A percentile compares a stretch with the other conserved stretches of the same genome.
Conservation (phyloP, 2,888 invertebrate genomes). For the Cosmorhoe ocellata region DNA sequence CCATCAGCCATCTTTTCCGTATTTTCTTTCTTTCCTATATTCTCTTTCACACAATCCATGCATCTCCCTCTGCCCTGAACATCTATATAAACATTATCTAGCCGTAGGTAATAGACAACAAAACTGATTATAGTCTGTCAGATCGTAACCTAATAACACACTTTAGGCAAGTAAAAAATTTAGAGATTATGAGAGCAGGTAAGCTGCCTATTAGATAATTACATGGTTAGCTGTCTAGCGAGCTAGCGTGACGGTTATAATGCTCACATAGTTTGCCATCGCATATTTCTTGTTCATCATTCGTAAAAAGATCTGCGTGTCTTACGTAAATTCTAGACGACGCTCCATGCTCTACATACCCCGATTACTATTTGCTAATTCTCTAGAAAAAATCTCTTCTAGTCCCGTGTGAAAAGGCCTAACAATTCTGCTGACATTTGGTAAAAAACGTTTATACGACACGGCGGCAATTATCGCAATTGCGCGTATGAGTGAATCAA, state of each 20-base stretch:
- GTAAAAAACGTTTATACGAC: constrained; percentile 19
- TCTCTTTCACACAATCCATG: no score
- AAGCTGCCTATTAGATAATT: constrained; percentile 31
- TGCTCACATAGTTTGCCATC: constrained; percentile 30
- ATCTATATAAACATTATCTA: no score
- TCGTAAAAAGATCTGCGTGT: constrained; percentile 45
- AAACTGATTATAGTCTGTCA: no score
- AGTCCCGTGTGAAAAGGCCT: constrained; percentile 44
- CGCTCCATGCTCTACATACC: constrained; percentile 54
- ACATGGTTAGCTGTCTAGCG: constrained; percentile 30
- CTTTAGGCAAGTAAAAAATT: constrained; percentile 25
- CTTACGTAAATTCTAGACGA: constrained; percentile 51
- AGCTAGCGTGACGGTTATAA: constrained; percentile 36
- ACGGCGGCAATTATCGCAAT: constrained; percentile 14
- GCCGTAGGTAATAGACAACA: no score
- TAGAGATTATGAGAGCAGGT: constrained; percentile 25
- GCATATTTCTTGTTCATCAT: constrained; percentile 39
- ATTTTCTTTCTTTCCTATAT: no score
- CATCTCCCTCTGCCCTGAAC: no score
- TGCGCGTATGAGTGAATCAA: constrained; percentile 29
- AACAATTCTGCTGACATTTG: constrained; percentile 12
- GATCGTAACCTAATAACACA: constrained; percentile 1
- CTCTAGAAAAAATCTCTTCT: constrained; percentile 41
- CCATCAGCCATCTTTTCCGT: no score
- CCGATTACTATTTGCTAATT: constrained; percentile 47